Evolutionary conservation across 2,113 vertebrate genomes (phyloP), one percentile per base, ranked within the genome.

Genomic region (Cairina moschata): DNA sequence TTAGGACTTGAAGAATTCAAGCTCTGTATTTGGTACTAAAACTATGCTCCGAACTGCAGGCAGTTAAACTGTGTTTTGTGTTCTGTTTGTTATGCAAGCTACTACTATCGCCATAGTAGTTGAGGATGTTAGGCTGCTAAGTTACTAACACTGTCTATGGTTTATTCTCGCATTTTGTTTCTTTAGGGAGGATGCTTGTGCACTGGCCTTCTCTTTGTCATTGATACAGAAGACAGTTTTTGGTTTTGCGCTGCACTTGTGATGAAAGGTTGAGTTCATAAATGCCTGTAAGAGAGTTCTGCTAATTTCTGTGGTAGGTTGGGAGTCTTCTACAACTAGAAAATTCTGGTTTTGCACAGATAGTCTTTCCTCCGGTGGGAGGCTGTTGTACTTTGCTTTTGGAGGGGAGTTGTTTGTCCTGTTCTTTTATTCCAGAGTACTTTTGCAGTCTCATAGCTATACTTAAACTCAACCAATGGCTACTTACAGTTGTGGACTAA

Each of bases 101-200:
- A n/a, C n/a, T n/a, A n/a, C 10, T 12, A 18, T 29, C 0, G 0
- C 60, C n/a, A 0, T 11, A 58, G 38, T 29, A 65, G 26, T 17
- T 52, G 32, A 32, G 17, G 38, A 23, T 52, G 28, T 63, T 50
- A 11, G 32, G 71, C 62, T 84, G 31, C 46, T 46, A 58, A 23
- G 34, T 48, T n/a, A 26, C 54, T 55, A 9, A 58, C 25, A 34
- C 32, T 91, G 12, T 52, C n/a, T 68, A 0, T 50, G 36, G 46
- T 71, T 84, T 46, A 8, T 90, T 81, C 17, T 5, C 88, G 17
- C 42, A 36, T 80, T 84, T 63, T 54, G 32, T 55, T 83, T 85
- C 59, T 54, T 32, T 25, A 28, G 20, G 34, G 22, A 84, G 22
- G 58, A 65, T n/a, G 13, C 60, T 66, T 74, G 31, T n/a, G 28